phyloP scores from a whole-genome alignment of 2,113 vertebrate genomes.

The Castor canadensis region DNA sequence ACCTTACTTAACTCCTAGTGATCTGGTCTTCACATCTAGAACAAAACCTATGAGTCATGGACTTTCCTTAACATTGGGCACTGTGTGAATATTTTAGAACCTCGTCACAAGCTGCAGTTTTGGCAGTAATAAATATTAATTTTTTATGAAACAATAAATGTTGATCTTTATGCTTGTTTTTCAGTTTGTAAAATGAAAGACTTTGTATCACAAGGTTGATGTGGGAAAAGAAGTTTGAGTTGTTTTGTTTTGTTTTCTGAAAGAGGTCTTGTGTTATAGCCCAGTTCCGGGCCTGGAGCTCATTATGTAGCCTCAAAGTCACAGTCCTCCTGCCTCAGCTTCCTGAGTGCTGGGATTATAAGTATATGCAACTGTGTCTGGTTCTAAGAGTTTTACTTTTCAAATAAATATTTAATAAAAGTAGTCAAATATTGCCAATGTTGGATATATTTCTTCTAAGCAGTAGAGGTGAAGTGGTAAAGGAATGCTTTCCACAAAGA shows the following conservation, averaged over 20 bases:
- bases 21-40: not conserved
- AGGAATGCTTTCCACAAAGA: not conserved
- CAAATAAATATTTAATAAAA: not conserved
- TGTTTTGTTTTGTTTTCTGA: not conserved
- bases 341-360: not conserved
- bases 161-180: not conserved
- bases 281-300: no score
- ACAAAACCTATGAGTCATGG: constrained; percentile 1
- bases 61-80: not conserved
- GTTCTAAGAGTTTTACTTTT: not conserved
- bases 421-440: not conserved
- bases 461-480: not conserved
- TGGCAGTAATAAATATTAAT: no score
- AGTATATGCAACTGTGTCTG: not conserved
- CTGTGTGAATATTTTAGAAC: not conserved
- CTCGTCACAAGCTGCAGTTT: not conserved
- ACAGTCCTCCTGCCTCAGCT: not conserved
- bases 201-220: not conserved
- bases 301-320: not conserved
- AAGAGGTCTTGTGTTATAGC: no score
- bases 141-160: not conserved
- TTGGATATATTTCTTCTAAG: not conserved
- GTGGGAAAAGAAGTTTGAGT: not conserved
- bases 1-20: not conserved
- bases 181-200: constrained; percentile 34